phyloP scores from a whole-genome alignment of 2,113 vertebrate genomes.

The Gavialis gangeticus region DNA sequence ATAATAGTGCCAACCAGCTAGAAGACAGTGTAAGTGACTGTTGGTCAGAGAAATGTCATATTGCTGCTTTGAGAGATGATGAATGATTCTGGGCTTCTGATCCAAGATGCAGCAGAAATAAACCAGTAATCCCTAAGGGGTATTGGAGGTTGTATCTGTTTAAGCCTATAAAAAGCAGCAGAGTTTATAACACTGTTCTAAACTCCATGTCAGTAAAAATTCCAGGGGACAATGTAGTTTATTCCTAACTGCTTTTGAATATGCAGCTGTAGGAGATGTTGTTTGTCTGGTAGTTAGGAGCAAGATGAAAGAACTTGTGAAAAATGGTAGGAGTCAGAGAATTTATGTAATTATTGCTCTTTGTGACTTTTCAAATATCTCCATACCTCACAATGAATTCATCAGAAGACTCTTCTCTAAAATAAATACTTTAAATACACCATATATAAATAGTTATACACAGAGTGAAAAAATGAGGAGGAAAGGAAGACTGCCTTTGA shows the following conservation, averaged over 20 bases:
- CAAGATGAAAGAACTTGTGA: neutral
- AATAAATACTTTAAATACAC: neutral
- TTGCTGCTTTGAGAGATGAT: constrained; percentile 81
- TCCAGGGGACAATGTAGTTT: neutral
- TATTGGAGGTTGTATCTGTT: constrained; percentile 71
- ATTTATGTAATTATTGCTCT: neutral
- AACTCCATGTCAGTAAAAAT: constrained; percentile 17
- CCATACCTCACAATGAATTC: neutral
- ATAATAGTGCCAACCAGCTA: constrained; percentile 66
- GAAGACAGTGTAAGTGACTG: constrained; percentile 76
- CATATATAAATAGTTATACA: neutral
- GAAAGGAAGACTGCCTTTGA: constrained; percentile 24
- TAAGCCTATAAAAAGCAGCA: constrained; percentile 31
- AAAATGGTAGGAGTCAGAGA: neutral
- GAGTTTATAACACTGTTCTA: neutral
- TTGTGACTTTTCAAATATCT: neutral
- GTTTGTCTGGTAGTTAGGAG: neutral
- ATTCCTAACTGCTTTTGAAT: constrained; percentile 13
- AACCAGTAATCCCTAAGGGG: constrained; percentile 75
- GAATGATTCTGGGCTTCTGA: constrained; percentile 80
- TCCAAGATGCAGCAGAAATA: constrained; percentile 69
- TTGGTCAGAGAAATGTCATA: constrained; percentile 74
- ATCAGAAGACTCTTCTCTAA: neutral
- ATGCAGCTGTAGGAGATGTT: neutral
- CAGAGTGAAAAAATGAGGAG: neutral